Conservation (phyloP, 2,888 invertebrate genomes). For the Thecophora atra region DNA sequence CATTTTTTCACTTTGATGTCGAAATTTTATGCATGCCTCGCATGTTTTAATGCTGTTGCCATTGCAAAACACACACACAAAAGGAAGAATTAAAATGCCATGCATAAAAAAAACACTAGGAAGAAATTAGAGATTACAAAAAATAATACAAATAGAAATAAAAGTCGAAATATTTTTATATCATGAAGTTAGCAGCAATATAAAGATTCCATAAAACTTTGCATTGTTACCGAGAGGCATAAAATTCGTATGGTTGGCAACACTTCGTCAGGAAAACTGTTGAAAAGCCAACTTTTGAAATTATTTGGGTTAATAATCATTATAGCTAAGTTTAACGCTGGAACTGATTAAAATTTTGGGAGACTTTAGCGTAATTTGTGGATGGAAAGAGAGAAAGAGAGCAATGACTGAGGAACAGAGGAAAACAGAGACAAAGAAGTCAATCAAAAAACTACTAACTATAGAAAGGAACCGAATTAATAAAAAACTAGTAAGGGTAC, state of each 20-base stretch:
- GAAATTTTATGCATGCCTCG: slow-evolving; percentile 22
- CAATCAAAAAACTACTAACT: too few species aligned
- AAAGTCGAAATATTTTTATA: neutral
- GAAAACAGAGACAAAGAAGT: too few species aligned
- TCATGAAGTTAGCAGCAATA: neutral
- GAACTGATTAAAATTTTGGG: neutral
- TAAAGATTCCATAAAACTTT: slow-evolving; percentile 7
- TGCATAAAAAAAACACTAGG: neutral
- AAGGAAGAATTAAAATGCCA: neutral
- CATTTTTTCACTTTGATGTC: slow-evolving; percentile 33
- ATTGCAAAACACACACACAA: neutral
- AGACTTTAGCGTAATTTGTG: neutral
- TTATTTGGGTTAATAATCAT: slow-evolving; percentile 16
- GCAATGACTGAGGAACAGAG: too few species aligned
- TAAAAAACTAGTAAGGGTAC: too few species aligned
- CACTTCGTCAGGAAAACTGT: neutral
- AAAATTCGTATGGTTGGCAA: slow-evolving; percentile 2
- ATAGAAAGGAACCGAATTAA: too few species aligned
- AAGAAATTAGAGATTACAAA: neutral
- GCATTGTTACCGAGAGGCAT: neutral
- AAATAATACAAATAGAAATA: slow-evolving; percentile 1
- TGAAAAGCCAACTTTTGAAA: neutral
- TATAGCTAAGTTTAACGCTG: neutral
- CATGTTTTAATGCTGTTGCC: neutral
- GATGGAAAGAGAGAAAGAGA: too few species aligned